Conservation (phyloP, 1,140 invertebrate species). For the Mamestra configurata region DNA sequence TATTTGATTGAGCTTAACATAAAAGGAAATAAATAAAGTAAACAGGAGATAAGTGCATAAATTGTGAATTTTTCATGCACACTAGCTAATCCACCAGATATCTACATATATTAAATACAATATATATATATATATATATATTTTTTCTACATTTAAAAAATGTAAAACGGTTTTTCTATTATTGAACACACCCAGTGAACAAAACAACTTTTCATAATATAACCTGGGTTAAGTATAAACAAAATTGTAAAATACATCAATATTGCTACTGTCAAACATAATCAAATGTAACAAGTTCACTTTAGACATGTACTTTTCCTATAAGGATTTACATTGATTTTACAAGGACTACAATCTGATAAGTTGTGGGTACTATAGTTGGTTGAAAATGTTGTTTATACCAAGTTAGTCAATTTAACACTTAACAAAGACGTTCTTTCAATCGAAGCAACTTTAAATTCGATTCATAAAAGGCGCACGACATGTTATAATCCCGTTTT, state of each 20-base stretch:
- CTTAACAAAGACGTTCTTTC: background rate
- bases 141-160: no score
- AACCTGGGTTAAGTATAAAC: conserved; percentile 36
- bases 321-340: background rate
- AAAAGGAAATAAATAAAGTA: background rate
- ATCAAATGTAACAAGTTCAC: conserved; percentile 27
- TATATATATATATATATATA: no score
- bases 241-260: conserved; percentile 34
- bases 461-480: conserved; percentile 11
- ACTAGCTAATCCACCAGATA: background rate
- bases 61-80: background rate
- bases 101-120: no score
- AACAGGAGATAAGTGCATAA: background rate
- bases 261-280: conserved; percentile 7
- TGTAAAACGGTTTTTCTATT: no score
- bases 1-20: no score
- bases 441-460: conserved; percentile 10
- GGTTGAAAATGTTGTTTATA: conserved; percentile 5
- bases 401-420: background rate
- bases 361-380: background rate
- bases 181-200: background rate
- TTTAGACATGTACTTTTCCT: background rate
- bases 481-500: conserved; percentile 51
- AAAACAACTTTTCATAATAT: conserved; percentile 2
- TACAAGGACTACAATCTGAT: background rate